Percentiles rank a stretch among this genome's conserved stretches.
Evolutionary conservation across 2,888 invertebrate species (phyloP).

Genomic region (Choreutis nemorana): DNA sequence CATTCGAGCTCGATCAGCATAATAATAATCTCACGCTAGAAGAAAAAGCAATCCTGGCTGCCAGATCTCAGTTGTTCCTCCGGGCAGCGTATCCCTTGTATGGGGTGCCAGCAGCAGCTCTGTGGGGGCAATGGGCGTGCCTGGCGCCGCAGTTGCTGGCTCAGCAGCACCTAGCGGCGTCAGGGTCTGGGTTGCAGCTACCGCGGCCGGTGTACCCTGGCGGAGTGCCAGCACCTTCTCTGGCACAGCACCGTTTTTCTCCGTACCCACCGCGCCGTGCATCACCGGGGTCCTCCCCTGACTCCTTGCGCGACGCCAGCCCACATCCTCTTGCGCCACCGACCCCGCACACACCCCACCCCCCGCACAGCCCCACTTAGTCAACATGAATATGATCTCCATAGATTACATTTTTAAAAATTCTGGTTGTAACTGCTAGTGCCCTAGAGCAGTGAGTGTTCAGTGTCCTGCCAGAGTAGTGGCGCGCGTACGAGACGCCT

Average conservation of each 20-base stretch:
- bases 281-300: slow-evolving; percentile 68
- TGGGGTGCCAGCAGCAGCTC: slow-evolving; percentile 61
- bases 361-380: slow-evolving; percentile 58
- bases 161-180: slow-evolving; percentile 70
- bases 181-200: slow-evolving; percentile 52
- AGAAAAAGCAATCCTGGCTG: slow-evolving; percentile 80
- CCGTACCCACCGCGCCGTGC: slow-evolving; percentile 63
- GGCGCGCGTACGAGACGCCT: slow-evolving; percentile 6
- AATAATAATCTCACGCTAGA: slow-evolving; percentile 77
- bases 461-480: background rate
- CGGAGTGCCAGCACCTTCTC: slow-evolving; percentile 27
- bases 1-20: slow-evolving; percentile 76
- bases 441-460: too few relatives aligned
- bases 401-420: slow-evolving; percentile 2
- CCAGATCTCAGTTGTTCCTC: slow-evolving; percentile 77
- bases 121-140: slow-evolving; percentile 79
- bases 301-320: slow-evolving; percentile 65
- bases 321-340: slow-evolving; percentile 40
- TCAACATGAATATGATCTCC: slow-evolving; percentile 14
- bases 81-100: slow-evolving; percentile 72
- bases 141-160: slow-evolving; percentile 71
- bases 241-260: slow-evolving; percentile 69
- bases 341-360: slow-evolving; percentile 46
- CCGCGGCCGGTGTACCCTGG: slow-evolving; percentile 60
- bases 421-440: too few relatives aligned